Evolutionary conservation across 2,888 invertebrate genomes (phyloP).

Genomic region (Spilarctia lutea): DNA sequence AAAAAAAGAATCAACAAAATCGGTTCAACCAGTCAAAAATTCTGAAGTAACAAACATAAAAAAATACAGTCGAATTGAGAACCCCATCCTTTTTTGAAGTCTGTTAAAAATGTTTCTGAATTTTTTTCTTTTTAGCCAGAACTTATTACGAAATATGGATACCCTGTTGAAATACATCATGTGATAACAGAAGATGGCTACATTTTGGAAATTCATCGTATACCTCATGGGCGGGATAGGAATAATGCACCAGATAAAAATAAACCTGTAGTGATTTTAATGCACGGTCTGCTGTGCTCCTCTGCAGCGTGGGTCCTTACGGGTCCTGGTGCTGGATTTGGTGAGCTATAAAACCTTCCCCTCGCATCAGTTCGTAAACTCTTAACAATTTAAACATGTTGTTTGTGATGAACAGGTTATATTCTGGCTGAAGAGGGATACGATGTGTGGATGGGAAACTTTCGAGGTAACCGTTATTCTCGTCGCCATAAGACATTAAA

Average conservation of each 20-base stretch:
- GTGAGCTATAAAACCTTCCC: constrained; percentile 67
- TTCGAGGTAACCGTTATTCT: constrained; percentile 91
- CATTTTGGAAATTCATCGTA: constrained; percentile 91
- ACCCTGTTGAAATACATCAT: constrained; percentile 87
- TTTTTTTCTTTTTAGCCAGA: constrained; percentile 79
- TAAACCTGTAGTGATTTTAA: constrained; percentile 87
- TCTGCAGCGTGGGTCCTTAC: constrained; percentile 92
- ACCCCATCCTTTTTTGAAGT: too few species aligned
- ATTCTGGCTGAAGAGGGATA: constrained; percentile 90
- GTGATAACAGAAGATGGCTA: constrained; percentile 92
- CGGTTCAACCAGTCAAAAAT: too few species aligned
- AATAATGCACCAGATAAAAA: constrained; percentile 72
- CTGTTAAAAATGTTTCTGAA: too few species aligned
- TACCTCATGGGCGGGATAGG: constrained; percentile 84
- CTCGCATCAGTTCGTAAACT: neutral
- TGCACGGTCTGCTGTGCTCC: constrained; percentile 91
- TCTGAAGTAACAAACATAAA: too few species aligned
- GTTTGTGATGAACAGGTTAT: constrained; percentile 64
- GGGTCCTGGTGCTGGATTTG: constrained; percentile 89
- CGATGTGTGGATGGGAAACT: constrained; percentile 94
- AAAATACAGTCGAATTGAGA: too few species aligned
- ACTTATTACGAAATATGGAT: constrained; percentile 87
- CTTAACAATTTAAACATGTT: neutral
- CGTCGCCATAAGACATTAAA: constrained; percentile 83
- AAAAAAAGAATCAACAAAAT: too few species aligned